A percentile compares a stretch with the other conserved stretches of the same genome.
These are phyloP conservation scores for Gonocerus acuteangulatus DNA, from an alignment of 2,888 invertebrate genomes.

Conservation along the genomic window DNA sequence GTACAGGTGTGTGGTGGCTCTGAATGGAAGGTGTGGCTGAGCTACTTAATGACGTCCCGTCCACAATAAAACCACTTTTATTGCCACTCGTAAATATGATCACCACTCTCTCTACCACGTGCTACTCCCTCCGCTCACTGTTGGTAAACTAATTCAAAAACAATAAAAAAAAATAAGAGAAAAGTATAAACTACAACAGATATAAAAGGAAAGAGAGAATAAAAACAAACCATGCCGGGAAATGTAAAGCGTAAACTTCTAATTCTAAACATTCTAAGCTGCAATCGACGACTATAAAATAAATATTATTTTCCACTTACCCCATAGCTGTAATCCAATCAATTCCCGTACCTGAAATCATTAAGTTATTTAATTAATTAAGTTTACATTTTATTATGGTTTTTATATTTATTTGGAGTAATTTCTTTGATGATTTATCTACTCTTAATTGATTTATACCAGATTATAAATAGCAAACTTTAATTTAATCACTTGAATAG, in stretches of 20 bases:
- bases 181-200: constrained; percentile 10
- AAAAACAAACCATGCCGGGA: constrained; percentile 7
- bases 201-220: constrained; percentile 9
- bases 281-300: not conserved
- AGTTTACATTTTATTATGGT: too few species aligned
- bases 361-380: too few species aligned
- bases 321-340: constrained; percentile 12
- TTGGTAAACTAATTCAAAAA: constrained; percentile 17
- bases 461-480: too few species aligned
- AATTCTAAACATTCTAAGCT: not conserved
- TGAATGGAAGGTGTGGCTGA: constrained; percentile 22
- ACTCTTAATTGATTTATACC: too few species aligned
- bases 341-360: constrained; percentile 8
- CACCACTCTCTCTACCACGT: constrained; percentile 25
- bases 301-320: not conserved
- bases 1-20: constrained; percentile 17
- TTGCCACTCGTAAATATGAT: constrained; percentile 34
- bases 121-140: constrained; percentile 15
- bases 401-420: too few species aligned
- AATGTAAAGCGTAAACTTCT: not conserved
- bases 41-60: constrained; percentile 4
- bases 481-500: too few species aligned
- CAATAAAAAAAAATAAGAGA: constrained; percentile 5
- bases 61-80: constrained; percentile 31
- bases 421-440: too few species aligned